These are phyloP conservation scores for Morelia viridis DNA, from an alignment of 2,797 vertebrate species.

Conservation along the genomic window DNA sequence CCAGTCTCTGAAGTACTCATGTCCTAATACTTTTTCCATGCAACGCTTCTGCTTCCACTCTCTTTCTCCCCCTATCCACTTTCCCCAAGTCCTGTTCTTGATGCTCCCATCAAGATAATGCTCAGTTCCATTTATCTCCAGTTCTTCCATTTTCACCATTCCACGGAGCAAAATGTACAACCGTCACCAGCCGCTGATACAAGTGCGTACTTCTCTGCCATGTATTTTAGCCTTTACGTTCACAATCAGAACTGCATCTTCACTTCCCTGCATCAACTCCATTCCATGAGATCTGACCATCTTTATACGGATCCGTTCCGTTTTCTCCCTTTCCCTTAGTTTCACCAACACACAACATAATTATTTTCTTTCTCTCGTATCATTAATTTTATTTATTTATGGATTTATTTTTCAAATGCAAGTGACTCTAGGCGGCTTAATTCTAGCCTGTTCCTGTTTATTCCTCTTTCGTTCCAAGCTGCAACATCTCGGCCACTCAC, in stretches of 20 bases:
- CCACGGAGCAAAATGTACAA: neutral
- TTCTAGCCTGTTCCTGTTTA: neutral
- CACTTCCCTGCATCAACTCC: neutral
- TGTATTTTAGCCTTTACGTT: neutral
- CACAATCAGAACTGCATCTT: neutral
- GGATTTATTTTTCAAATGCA: too few relatives aligned
- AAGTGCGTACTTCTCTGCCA: too few relatives aligned
- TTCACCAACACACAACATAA: neutral
- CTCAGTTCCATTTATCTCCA: too few relatives aligned
- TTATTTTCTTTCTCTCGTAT: neutral
- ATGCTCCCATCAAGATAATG: too few relatives aligned
- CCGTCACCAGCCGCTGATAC: neutral
- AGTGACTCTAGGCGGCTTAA: too few relatives aligned
- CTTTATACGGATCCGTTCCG: neutral
- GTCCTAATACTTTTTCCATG: neutral
- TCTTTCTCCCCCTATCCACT: neutral
- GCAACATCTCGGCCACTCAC: neutral
- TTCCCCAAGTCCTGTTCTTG: neutral
- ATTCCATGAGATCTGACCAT: neutral
- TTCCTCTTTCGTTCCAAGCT: neutral
- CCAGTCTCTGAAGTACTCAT: neutral
- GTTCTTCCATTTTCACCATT: too few relatives aligned
- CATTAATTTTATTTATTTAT: neutral
- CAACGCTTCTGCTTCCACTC: neutral
- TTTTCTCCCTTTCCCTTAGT: neutral